A percentile compares a stretch with the other conserved stretches of the same genome.
These are phyloP conservation scores for Muscicapa comitata DNA, from an alignment of 2,797 vertebrate species.

Conservation along the genomic window DNA sequence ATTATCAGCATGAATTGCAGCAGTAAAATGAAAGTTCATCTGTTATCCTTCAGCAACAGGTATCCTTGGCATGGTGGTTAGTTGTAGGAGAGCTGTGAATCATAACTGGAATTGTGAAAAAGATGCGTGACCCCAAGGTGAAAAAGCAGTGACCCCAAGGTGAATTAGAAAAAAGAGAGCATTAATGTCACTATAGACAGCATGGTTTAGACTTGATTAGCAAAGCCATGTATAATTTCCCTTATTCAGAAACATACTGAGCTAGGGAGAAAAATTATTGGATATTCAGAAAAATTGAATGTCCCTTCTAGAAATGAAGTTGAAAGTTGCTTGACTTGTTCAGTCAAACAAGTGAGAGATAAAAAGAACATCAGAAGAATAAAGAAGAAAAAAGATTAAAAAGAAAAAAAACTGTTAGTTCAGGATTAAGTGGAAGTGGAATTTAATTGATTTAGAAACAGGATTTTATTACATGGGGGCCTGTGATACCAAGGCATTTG, in stretches of 20 bases:
- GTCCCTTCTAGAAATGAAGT: background rate
- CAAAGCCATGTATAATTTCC: background rate
- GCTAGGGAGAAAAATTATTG: background rate
- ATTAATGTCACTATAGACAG: background rate
- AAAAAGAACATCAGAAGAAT: background rate
- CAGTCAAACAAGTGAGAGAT: background rate
- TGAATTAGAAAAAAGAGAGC: background rate
- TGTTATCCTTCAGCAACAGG: background rate
- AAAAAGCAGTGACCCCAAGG: background rate
- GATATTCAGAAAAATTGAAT: background rate
- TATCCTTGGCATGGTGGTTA: background rate
- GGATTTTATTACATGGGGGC: background rate
- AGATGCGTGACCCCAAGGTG: background rate
- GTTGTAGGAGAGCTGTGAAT: background rate
- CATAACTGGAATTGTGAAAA: background rate
- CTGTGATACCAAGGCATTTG: background rate
- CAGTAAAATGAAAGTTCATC: background rate
- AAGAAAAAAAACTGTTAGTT: background rate
- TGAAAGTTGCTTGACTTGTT: background rate
- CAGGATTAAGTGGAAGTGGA: background rate
- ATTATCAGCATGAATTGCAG: background rate
- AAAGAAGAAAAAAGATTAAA: background rate
- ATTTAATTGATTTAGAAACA: background rate
- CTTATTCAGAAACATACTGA: background rate
- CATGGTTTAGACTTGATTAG: background rate